These are phyloP conservation scores for Macropus fuliginosus DNA, from an alignment of 2,797 vertebrate genomes.

Conservation along the genomic window DNA sequence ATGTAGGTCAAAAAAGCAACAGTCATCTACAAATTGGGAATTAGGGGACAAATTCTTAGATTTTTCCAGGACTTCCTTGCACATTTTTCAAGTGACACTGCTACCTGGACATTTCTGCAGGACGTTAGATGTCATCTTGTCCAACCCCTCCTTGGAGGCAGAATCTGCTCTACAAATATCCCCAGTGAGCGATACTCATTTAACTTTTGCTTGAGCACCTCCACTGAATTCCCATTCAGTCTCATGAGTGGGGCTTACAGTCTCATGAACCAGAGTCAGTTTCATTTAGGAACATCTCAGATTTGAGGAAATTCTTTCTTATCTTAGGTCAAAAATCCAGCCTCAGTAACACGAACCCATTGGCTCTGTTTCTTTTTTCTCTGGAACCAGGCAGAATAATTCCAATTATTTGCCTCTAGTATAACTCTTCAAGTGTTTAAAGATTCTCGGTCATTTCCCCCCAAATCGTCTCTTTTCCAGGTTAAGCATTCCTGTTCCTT, in stretches of 20 bases:
- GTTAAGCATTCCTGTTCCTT: background rate
- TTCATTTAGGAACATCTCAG: background rate
- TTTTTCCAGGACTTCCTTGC: background rate
- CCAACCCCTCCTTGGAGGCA: background rate
- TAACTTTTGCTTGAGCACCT: background rate
- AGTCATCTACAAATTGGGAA: background rate
- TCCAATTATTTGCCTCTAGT: background rate
- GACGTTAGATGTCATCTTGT: background rate
- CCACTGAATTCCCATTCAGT: background rate
- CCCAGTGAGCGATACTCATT: background rate
- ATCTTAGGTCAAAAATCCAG: background rate
- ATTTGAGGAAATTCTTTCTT: background rate
- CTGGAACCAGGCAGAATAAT: background rate
- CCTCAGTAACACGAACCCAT: background rate
- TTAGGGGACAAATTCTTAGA: background rate
- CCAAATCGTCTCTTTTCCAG: background rate
- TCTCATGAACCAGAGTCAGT: background rate
- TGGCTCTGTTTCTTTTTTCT: background rate
- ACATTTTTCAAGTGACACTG: background rate
- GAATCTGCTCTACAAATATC: background rate
- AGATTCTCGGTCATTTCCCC: background rate
- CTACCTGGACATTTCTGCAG: background rate
- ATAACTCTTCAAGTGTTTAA: background rate
- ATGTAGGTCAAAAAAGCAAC: slow-evolving; percentile 1
- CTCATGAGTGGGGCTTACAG: background rate